Percentiles rank a stretch among this genome's conserved stretches.
phyloP scores from a whole-genome alignment of 2,113 vertebrate genomes.

The Theristicus caerulescens region DNA sequence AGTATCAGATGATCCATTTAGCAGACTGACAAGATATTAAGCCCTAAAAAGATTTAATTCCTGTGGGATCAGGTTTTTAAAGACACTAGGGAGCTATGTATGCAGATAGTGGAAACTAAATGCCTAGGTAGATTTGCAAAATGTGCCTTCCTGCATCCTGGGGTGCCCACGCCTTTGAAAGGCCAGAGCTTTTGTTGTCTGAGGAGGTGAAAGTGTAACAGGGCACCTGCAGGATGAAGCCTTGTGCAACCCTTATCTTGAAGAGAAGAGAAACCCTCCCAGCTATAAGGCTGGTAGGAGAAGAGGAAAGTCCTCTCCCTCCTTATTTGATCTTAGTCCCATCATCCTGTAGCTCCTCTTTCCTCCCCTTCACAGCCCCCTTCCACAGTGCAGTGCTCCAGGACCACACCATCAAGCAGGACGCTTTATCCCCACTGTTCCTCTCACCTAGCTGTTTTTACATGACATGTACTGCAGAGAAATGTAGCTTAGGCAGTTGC shows the following conservation, averaged over 20 bases:
- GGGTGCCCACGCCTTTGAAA: neutral
- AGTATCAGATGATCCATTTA: neutral
- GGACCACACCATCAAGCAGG: neutral
- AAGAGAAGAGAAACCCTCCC: neutral
- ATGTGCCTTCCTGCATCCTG: neutral
- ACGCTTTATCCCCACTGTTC: neutral
- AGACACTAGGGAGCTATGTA: neutral
- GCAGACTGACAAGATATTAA: neutral
- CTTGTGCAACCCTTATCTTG: neutral
- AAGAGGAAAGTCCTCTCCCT: neutral
- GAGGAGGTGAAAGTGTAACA: neutral
- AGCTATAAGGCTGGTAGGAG: neutral
- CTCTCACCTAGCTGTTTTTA: neutral
- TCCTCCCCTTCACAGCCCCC: neutral
- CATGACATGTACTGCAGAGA: neutral
- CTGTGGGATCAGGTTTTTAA: neutral
- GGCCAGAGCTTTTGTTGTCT: neutral
- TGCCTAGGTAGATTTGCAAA: neutral
- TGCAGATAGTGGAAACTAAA: neutral
- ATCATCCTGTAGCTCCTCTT: neutral
- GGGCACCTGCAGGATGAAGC: neutral
- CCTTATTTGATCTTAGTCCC: neutral
- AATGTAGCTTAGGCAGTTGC: neutral
- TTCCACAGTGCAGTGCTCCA: neutral
- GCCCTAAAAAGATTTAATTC: neutral